phyloP scores from a whole-genome alignment of 2,113 vertebrate species.

The Formicarius rufipectus region DNA sequence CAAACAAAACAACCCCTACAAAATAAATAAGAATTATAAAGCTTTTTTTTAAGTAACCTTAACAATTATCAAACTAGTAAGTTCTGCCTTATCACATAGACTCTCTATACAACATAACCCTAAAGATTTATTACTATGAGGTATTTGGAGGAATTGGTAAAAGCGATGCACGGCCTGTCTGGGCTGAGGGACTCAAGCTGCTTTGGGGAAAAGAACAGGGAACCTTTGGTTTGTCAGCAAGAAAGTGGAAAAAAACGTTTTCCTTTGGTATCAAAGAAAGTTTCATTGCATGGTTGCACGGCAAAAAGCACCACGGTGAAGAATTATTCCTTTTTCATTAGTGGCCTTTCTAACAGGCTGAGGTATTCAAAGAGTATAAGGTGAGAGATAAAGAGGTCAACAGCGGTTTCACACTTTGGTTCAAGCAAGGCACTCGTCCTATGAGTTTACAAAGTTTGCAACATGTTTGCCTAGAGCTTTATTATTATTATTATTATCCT shows the following conservation, averaged over 20 bases:
- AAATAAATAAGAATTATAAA: constrained; percentile 95
- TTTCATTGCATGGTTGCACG: constrained; percentile 98
- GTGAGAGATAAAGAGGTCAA: constrained; percentile 94
- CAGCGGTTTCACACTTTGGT: constrained; percentile 99
- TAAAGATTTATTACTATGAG: constrained; percentile 98
- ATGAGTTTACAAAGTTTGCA: constrained; percentile 96
- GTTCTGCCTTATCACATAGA: constrained; percentile 95
- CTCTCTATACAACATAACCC: constrained; percentile 95
- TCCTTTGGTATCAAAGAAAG: constrained; percentile 96
- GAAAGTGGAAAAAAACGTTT: constrained; percentile 82
- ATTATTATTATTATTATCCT: constrained; percentile 59
- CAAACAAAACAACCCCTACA: constrained; percentile 76
- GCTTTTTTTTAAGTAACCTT: constrained; percentile 86
- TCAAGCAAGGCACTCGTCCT: constrained; percentile 99
- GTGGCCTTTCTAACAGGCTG: constrained; percentile 98
- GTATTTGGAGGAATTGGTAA: constrained; percentile 98
- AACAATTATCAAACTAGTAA: constrained; percentile 92
- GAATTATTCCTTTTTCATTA: constrained; percentile 89
- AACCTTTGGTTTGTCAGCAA: constrained; percentile 97
- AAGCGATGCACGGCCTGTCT: constrained; percentile 92
- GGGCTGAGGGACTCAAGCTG: constrained; percentile 66
- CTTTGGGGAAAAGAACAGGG: constrained; percentile 71
- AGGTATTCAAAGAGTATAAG: constrained; percentile 99
- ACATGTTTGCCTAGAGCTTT: constrained; percentile 85
- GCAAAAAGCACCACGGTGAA: constrained; percentile 98